A percentile compares a stretch with the other conserved stretches of the same genome.
Conservation (phyloP, 1,140 invertebrate genomes). For the Sitobion miscanthi region DNA sequence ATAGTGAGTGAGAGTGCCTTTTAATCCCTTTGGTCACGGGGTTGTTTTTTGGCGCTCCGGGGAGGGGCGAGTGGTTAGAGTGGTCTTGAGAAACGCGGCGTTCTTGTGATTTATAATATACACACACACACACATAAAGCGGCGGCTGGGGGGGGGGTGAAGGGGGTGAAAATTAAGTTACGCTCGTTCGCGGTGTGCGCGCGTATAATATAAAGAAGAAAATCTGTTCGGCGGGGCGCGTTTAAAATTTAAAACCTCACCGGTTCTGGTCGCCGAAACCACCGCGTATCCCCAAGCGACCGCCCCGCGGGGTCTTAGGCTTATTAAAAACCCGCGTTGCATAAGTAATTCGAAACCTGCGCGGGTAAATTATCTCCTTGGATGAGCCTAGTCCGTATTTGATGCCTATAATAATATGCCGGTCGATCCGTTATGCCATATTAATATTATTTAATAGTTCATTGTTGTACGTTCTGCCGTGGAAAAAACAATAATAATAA, state of each 20-base stretch:
- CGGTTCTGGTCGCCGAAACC: conserved; percentile 42
- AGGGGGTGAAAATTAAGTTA: conserved; percentile 50
- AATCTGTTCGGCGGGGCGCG: conserved; percentile 32
- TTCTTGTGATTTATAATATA: conserved; percentile 51
- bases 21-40: conserved; percentile 55
- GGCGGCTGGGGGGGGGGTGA: not conserved
- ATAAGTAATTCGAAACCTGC: conserved; percentile 41
- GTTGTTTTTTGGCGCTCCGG: conserved; percentile 48
- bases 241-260: conserved; percentile 56
- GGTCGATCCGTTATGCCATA: not conserved
- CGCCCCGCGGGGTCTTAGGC: not conserved
- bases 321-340: conserved; percentile 55
- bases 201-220: conserved; percentile 53
- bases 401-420: not conserved
- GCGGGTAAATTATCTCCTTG: not conserved
- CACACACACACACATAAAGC: not conserved
- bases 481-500: not conserved
- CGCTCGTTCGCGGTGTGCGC: conserved; percentile 32
- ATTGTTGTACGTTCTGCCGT: not conserved
- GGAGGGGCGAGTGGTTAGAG: conserved; percentile 28
- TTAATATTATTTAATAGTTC: not conserved
- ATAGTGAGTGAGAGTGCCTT: conserved; percentile 54
- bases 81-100: conserved; percentile 52
- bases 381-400: not conserved
- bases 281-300: conserved; percentile 34